Evolutionary conservation across 1,140 invertebrate genomes (phyloP).

Genomic region (Bradysia coprophila): DNA sequence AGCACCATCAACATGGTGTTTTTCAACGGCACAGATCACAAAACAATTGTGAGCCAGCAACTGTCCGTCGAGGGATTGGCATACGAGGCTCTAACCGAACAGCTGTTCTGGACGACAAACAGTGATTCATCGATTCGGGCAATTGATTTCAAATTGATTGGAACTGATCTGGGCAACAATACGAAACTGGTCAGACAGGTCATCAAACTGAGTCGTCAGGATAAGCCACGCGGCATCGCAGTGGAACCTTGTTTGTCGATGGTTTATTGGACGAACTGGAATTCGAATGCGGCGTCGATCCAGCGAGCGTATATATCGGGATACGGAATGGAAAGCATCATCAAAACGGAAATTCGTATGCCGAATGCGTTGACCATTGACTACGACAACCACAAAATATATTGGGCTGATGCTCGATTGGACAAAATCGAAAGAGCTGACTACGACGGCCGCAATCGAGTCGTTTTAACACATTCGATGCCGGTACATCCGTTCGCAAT

Average conservation of each 20-base stretch:
- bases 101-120: slow-evolving; percentile 75
- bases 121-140: slow-evolving; percentile 55
- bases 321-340: slow-evolving; percentile 41
- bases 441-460: slow-evolving; percentile 52
- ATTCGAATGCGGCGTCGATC: slow-evolving; percentile 46
- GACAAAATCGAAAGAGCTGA: slow-evolving; percentile 56
- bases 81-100: slow-evolving; percentile 40
- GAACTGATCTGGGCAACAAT: slow-evolving; percentile 19
- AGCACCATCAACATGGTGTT: slow-evolving; percentile 66
- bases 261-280: slow-evolving; percentile 79
- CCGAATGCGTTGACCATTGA: slow-evolving; percentile 65
- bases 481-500: slow-evolving; percentile 71
- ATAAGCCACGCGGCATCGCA: slow-evolving; percentile 68
- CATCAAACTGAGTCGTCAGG: slow-evolving; percentile 41
- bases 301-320: slow-evolving; percentile 51
- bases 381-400: slow-evolving; percentile 44
- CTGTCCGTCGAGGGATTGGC: slow-evolving; percentile 71
- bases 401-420: slow-evolving; percentile 61
- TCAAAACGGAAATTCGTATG: slow-evolving; percentile 60
- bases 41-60: slow-evolving; percentile 47
- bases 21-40: slow-evolving; percentile 60
- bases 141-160: slow-evolving; percentile 26
- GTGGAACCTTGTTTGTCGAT: slow-evolving; percentile 52
- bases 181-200: slow-evolving; percentile 33
- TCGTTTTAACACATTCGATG: slow-evolving; percentile 41